Evolutionary conservation across 2,797 vertebrate species (phyloP).

Genomic region (Mus spretus): DNA sequence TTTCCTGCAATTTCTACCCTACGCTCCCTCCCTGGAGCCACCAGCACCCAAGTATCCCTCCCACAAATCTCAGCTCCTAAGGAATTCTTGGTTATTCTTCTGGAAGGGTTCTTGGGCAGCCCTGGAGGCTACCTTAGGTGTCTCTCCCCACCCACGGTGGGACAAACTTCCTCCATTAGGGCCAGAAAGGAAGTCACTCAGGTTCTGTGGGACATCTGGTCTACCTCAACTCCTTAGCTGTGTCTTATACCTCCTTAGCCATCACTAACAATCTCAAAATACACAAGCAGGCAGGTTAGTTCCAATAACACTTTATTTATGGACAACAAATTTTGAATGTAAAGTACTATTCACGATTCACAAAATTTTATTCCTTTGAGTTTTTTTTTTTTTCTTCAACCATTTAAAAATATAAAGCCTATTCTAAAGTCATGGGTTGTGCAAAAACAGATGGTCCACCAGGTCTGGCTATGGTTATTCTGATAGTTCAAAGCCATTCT

Average conservation of each 20-base stretch:
- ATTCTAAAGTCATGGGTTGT: background rate
- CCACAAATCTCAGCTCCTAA: fast-evolving
- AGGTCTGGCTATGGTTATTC: background rate
- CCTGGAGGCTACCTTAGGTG: background rate
- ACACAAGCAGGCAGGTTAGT: background rate
- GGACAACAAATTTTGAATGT: constrained; percentile 29
- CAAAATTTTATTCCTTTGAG: constrained; percentile 40
- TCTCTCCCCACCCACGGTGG: background rate
- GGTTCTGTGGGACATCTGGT: background rate
- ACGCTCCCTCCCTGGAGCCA: fast-evolving
- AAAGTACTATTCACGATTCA: background rate
- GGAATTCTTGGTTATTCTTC: background rate
- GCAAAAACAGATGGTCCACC: background rate
- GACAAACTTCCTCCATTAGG: no score
- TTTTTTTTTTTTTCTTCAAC: constrained; percentile 43
- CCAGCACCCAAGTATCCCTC: no score
- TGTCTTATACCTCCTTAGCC: fast-evolving
- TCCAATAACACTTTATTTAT: constrained; percentile 29
- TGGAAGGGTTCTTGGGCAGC: background rate
- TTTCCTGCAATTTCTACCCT: background rate
- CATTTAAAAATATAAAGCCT: constrained; percentile 22
- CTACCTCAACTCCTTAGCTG: background rate
- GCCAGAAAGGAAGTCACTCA: fast-evolving
- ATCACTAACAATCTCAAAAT: background rate
- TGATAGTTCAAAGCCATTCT: background rate